Percentiles rank a stretch among this genome's conserved stretches.
These are phyloP conservation scores for Pocota personata DNA, from an alignment of 2,888 invertebrate genomes.

Conservation along the genomic window DNA sequence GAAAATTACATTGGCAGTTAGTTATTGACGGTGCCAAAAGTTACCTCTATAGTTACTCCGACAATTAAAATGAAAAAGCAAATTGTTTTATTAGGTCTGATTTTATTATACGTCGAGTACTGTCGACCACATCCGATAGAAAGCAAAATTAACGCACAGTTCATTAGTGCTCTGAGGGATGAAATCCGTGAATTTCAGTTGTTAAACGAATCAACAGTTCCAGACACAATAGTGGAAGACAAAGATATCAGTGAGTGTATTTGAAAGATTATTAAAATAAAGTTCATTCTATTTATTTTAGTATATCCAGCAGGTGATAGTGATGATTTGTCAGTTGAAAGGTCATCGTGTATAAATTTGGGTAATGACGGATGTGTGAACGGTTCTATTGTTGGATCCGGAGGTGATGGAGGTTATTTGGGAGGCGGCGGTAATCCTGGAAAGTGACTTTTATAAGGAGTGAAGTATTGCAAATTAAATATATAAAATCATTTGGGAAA, in stretches of 20 bases:
- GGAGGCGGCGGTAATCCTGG: constrained; percentile 83
- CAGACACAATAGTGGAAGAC: background rate
- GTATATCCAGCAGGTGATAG: background rate
- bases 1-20: constrained; percentile 6
- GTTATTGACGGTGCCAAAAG: constrained; percentile 34
- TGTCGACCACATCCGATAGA: constrained; percentile 36
- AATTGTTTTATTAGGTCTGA: constrained; percentile 38
- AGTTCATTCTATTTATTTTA: background rate
- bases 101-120: constrained; percentile 19
- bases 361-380: constrained; percentile 85
- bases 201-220: background rate
- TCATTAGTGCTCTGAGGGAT: constrained; percentile 28
- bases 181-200: constrained; percentile 19
- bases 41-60: background rate
- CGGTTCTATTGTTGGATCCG: constrained; percentile 83
- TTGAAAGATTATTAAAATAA: background rate
- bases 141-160: constrained; percentile 7
- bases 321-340: constrained; percentile 21
- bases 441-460: constrained; percentile 78
- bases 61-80: constrained; percentile 28
- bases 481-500: background rate
- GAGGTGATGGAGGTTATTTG: constrained; percentile 82
- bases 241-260: constrained; percentile 21
- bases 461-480: background rate
- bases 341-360: constrained; percentile 80